Base-by-base conservation (phyloP, 1,140 invertebrate genomes). In the Dolichoris vasculosae region DNA sequence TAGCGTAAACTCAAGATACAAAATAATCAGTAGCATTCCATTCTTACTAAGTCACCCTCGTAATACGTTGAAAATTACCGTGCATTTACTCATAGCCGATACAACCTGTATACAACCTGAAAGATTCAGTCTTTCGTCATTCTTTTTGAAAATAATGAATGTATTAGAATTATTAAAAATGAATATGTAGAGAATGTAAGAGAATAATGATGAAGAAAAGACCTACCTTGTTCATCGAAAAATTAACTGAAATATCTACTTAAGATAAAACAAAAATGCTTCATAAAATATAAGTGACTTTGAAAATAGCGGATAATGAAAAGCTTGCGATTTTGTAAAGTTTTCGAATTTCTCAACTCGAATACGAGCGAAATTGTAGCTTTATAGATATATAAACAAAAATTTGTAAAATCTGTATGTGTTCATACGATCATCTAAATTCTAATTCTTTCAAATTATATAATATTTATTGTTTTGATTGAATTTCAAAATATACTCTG, bases 21-120 rank as follows among this genome's bases (percentile, higher is more conserved):
- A 84, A 84, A 79, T 84, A 84, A 79, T 84, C 83, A 84, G 76
- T 35, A 67, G 67, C 84, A 81, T 81, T 73, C 67, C 75, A 13
- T 20, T 78, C n/a, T 32, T 35, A 38, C 48, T 85, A 59, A 75
- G 48, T 85, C 84, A 73, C 1, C 38, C 40, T 15, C 69, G 23
- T 9, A 3, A 85, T 78, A 15, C 80, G 67, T 55, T 55, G 43
- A 30, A 17, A 40, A 55, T 55, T n/a, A 59, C 51, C 23, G 20
- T 38, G 46, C 35, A 80, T 48, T 85, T 85, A 85, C 83, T 85
- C 83, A 85, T 51, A 51, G 11, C 17, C 51, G 2, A 2, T 63
- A n/a, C 35, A 73, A 23, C 38, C 0, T 20, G 17, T 26, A 30
- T 32, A 30, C 32, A n/a, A 1, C 46, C 69, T 48, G 55, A 46